phyloP scores from a whole-genome alignment of 37 sponge, comb jelly and placozoan genomes.

The Aplysina aerophoba region DNA sequence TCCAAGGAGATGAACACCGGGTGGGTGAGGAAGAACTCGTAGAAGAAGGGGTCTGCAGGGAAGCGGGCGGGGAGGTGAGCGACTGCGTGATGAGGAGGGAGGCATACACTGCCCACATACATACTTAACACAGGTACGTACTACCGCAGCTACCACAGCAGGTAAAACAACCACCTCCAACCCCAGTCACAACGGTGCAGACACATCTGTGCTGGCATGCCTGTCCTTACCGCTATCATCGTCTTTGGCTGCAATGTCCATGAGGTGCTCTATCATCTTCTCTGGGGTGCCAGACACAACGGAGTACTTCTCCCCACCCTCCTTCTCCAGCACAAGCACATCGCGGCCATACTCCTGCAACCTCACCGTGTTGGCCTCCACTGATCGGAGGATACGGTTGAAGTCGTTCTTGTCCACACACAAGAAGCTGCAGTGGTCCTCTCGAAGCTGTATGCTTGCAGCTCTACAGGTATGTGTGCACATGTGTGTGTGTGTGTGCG shows the following conservation, averaged over 20 bases:
- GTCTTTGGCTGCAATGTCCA: constrained; percentile 48
- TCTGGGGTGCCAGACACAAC: constrained; percentile 81
- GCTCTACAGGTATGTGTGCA: constrained; percentile 24
- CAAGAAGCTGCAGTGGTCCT: constrained; percentile 74
- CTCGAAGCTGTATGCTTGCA: constrained; percentile 58
- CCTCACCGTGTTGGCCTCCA: constrained; percentile 78
- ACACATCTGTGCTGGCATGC: constrained; percentile 34
- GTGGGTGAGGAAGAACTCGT: constrained; percentile 88
- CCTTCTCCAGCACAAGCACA: constrained; percentile 81
- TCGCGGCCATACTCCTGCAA: constrained; percentile 75
- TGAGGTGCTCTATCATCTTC: constrained; percentile 83
- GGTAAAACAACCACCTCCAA: neutral
- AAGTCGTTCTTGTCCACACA: constrained; percentile 81
- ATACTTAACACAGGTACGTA: neutral
- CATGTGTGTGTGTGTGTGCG: neutral
- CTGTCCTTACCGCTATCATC: constrained; percentile 41
- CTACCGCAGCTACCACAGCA: neutral
- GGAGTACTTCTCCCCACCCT: constrained; percentile 35
- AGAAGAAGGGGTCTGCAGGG: constrained; percentile 68
- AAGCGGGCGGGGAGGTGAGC: neutral
- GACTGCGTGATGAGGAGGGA: neutral
- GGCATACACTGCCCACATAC: neutral
- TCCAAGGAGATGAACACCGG: constrained; percentile 72
- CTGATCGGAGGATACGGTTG: constrained; percentile 71
- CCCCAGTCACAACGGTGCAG: neutral